Evolutionary conservation across 2,888 invertebrate species (phyloP), one percentile per base, ranked within the genome.

Genomic region (Amiota mariae): DNA sequence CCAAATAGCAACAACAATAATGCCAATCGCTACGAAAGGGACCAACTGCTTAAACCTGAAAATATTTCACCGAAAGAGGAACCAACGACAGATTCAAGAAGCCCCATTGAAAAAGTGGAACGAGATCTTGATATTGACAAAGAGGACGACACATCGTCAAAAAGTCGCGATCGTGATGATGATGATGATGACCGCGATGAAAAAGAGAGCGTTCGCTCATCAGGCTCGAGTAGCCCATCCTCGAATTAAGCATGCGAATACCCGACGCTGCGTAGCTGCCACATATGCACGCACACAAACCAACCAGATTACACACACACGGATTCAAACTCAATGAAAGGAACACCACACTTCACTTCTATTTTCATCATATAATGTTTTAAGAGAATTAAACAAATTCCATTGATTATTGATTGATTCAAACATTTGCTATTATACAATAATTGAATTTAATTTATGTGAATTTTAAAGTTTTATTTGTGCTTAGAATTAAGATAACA

Each of bases 181-280:
- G 87, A 87, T 2, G 85, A 85, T 3, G 86, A 85, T 12, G 87
- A 87, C 12, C 79, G 82, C 71, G 86, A 86, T 73, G 85, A 85
- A 20, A 93, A 93, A 78, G 93, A 93, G 80, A 94, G 93, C 76
- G 93, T 93, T 81, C 95, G 94, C 75, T 95, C 95, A 36, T 36
- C 36, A 80, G 95, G 95, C 24, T 96, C 96, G 0, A 95, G 96
- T 89, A 96, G 95, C 90, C 96, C 96, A 24, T 93, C 91, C 85
- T 92, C 92, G 74, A 92, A 92, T 85, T 92, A 91, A 84, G 67
- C 59, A 36, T 57, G 74, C 36, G 51, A 51, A 72, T 72, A 75
- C 73, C 75, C 70, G 75, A 59, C 15, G 15, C 9, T 18, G 56
- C 73, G 48, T 68, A 56, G 57, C 71, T 63, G 66, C 63, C 56